phyloP scores from a whole-genome alignment of 2,113 vertebrate genomes.

The Mirza zaza region DNA sequence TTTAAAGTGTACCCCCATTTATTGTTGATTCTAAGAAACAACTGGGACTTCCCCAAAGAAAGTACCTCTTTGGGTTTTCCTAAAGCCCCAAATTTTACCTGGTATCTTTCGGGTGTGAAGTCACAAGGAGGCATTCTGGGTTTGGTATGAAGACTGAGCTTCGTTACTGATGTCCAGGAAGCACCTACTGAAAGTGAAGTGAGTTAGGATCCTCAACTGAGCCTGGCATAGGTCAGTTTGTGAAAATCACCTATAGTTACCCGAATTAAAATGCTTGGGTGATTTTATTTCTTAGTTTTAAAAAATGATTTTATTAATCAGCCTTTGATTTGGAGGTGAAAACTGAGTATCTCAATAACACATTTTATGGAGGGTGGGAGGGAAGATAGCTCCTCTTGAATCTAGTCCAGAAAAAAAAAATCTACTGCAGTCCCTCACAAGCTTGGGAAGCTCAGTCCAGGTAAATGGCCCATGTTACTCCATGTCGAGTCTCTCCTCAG shows the following conservation, averaged over 20 bases:
- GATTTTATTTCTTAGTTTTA: background rate
- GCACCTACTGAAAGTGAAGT: conserved; percentile 76
- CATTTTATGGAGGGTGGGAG: background rate
- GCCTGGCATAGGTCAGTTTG: background rate
- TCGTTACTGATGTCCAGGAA: conserved; percentile 82
- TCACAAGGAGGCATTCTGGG: conserved; percentile 91
- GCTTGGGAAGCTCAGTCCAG: background rate
- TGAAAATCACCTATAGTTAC: background rate
- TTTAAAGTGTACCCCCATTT: no score
- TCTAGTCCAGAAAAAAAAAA: background rate
- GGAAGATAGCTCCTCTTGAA: background rate
- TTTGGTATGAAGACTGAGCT: conserved; percentile 53
- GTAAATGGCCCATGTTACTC: background rate
- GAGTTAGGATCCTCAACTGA: conserved; percentile 34
- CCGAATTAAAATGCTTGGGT: background rate
- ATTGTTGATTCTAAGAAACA: background rate
- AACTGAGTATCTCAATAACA: background rate
- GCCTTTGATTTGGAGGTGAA: conserved; percentile 19
- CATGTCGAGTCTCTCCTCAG: background rate
- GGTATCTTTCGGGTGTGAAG: conserved; percentile 89
- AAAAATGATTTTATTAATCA: background rate
- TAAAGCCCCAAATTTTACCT: conserved; percentile 82
- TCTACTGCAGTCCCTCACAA: accelerated
- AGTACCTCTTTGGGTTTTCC: background rate
- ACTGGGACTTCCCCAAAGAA: background rate